A percentile compares a stretch with the other conserved stretches of the same genome.
Evolutionary conservation across 2,113 vertebrate species (phyloP).

Genomic region (Calidris pygmaea): DNA sequence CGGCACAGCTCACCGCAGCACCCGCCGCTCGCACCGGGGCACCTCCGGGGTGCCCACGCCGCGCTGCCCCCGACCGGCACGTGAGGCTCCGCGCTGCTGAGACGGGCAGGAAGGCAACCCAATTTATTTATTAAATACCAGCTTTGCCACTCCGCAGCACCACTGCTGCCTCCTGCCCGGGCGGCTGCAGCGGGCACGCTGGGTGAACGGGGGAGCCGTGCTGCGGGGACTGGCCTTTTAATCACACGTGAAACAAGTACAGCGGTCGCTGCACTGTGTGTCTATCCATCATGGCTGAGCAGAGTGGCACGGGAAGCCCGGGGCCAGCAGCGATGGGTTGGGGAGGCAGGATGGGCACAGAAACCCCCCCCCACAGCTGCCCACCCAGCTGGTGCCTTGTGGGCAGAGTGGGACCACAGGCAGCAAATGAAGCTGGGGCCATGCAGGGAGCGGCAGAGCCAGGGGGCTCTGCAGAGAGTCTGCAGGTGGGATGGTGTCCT

Average conservation of each 20-base stretch:
- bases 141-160: not conserved
- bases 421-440: not conserved
- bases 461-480: not conserved
- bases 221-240: not conserved
- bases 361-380: not conserved
- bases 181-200: not conserved
- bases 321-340: not conserved
- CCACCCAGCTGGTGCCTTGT: not conserved
- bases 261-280: not conserved
- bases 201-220: not conserved
- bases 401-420: not conserved
- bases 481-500: not conserved
- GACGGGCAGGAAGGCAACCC: not conserved
- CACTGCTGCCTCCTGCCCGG: not conserved
- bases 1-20: not conserved
- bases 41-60: not conserved
- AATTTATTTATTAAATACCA: not conserved
- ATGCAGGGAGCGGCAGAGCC: fast-evolving
- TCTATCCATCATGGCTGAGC: not conserved
- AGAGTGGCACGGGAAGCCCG: not conserved
- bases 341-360: not conserved
- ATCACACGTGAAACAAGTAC: not conserved
- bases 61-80: fast-evolving
- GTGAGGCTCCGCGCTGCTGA: not conserved
- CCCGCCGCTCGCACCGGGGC: fast-evolving